Evolutionary conservation across 2,797 vertebrate genomes (phyloP), one percentile per base, ranked within the genome.

Genomic region (Lateolabrax maculatus): DNA sequence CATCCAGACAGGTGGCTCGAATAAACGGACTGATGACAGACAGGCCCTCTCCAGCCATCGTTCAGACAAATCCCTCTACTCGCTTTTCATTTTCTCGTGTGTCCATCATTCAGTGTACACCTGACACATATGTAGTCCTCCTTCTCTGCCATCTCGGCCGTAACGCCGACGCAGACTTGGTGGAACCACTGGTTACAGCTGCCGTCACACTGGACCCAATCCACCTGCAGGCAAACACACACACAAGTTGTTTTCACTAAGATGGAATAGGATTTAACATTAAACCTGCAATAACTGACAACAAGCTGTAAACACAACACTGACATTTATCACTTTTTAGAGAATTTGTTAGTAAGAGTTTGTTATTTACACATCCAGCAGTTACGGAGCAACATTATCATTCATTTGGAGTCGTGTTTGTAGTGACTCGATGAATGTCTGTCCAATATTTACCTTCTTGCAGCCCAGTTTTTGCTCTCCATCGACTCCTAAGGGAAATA

Each of bases 161-260:
- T 97, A 51, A 99, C 96, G 11, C 98, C 98, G 25, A 99, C 98
- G 41, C 98, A 99, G 79, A 96, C 96, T 89, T 99, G 98, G 90
- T 99, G 98, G 88, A 99, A 99, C 98, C 98, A 99, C 93, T 97
- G 97, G 94, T 99, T 98, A 94, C 98, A 99, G 96, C 97, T 98
- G 93, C 97, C 98, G 1, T 99, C 98, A 9, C 98, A 99, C 94
- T 99, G 98, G 91, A 99, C 98, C 98, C 98, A 99, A 48, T 98
- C 95, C 87, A 99, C 98, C 98, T 99, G 89, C 74, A 68, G 31
- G 71, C 9, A 67, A 9, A 65, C 53, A 52, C 52, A 34, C 12
- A 29, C 25, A 44, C n/a, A 53, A 15, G 34, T 21, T 13, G 31
- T 15, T 53, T 25, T 49, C 1, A 71, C 15, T 6, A 36, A 16